Evolutionary conservation across 2,888 invertebrate genomes (phyloP), one percentile per base, ranked within the genome.

Genomic region (Ecliptopera silaceata): DNA sequence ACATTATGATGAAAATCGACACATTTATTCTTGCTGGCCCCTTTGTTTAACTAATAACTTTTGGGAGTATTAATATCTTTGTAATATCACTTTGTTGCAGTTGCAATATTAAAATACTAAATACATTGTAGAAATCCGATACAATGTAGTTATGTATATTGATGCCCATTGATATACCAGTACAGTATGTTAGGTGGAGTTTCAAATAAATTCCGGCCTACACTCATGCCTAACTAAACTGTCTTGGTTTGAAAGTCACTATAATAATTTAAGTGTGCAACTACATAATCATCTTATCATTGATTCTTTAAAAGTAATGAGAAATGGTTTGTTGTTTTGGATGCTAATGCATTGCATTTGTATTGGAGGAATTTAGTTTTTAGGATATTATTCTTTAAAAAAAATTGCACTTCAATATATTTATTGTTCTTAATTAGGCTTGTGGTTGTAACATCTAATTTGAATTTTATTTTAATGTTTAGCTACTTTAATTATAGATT

Each of bases 321-420:
- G 20, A 1, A 12, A n/a, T 11, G 4, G 20, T 11, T 20, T 20
- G 10, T 17, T 2, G 11, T 20, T 39, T 34, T 46, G n/a, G 22
- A 10, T 20, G 34, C 20, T 20, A 22, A 36, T 12, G 46, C 22
- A 46, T 22, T 13, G 10, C 15, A 22, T 22, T 12, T 45, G 4
- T 20, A 42, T 32, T 22, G 20, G 42, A 42, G 32, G 12, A 41
- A 13, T 41, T 41, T 32, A 31, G n/a, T n/a, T 41, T 41, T 39
- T 41, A 41, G 31, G 29, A 4, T 36, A 4, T 12, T 51, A 17
- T 43, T 29, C 29, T 36, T 34, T 26, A 39, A 29, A 26, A 17
- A 15, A 34, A 26, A 15, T 34, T 44, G 26, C 26, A 44, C 29
- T 44, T 44, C 15, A 36, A 10, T 29, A 3, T 5, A 36, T 3